Base-by-base conservation (phyloP, 1,140 invertebrate species). In the Thalassaphorura encarpata region DNA sequence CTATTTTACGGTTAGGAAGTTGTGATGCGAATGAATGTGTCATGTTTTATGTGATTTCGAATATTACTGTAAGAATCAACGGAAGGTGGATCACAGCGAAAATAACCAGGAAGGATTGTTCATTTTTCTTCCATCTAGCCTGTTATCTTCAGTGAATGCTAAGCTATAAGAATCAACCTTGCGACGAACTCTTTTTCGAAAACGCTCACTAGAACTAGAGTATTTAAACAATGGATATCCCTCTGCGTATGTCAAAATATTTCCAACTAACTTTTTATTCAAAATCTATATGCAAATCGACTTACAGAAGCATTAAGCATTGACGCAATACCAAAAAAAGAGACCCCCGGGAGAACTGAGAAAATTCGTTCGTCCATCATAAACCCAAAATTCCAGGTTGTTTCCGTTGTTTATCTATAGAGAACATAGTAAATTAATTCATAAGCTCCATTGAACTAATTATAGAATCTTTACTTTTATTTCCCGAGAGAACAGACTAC, bases 251-350 rank as follows among this genome's bases (percentile, higher is more conserved):
- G n/a, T n/a, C n/a, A n/a, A n/a, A n/a, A n/a, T n/a, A n/a, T n/a
- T n/a, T n/a, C n/a, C n/a, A 26, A 19, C 11, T 23, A 23, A 48
- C 11, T 23, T n/a, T n/a, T n/a, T n/a, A n/a, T n/a, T n/a, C n/a
- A n/a, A n/a, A n/a, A n/a, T n/a, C n/a, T n/a, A n/a, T n/a, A n/a
- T n/a, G n/a, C n/a, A n/a, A 13, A 23, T 13, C 8, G 33, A 49
- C 16, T 58, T 52, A 58, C 56, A 26, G 33, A 54, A 19, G 52
- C 39, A 50, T 58, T 49, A 23, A 58, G 52, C 19, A 58, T n/a
- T 27, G 31, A 2, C 16, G 48, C 23, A 8, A 58, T 24, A 2
- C 56, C 56, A 31, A 24, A 33, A 18, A 51, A 58, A n/a, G 52
- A 39, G 41, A 49, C 47, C 18, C 27, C 47, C 29, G 49, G 33